Base-by-base conservation (phyloP, 2,113 vertebrate genomes). In the Dasyurus viverrinus region DNA sequence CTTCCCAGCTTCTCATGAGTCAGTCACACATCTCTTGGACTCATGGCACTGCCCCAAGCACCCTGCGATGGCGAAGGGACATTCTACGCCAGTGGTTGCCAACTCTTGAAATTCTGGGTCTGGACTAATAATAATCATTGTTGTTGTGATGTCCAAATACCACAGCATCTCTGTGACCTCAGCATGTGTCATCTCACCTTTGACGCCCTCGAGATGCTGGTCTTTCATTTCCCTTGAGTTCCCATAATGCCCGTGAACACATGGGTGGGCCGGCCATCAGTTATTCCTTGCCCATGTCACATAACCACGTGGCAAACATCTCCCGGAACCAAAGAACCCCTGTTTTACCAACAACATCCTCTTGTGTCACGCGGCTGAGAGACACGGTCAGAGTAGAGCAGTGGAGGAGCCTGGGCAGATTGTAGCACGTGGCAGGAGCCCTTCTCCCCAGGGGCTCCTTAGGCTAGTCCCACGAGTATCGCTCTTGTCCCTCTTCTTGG, bases 401-500 rank as follows among this genome's bases (percentile, higher is more conserved):
- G 5, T 14, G 57, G 10, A 60, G 26, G 57, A 30, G 30, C 30
- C 9, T 5, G 27, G 27, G 9, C 57, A 3, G 14, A 27, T 60
- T 5, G 36, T n/a, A 19, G 23, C 60, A 36, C 12, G 2, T 16
- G 6, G n/a, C 14, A 76, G 6, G 5, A n/a, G n/a, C 2, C 27
- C 14, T 68, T 10, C 6, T 3, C 0, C 30, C 30, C 60, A n/a
- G 68, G 60, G 68, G 30, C 30, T 27, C 8, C 0, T 3, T 14
- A 12, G 6, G 36, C 68, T n/a, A 7, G 6, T n/a, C 36, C 3
- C 3, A 2, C 2, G 10, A 11, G 30, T 1, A 30, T 60, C 10
- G 27, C 8, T 30, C 10, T 60, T 30, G 10, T 14, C 54, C 26
- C 24, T 26, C 25, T 57, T 57, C 57, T 11, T 60, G 8, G 12